Evolutionary conservation across 2,888 invertebrate genomes (phyloP).

Genomic region (Drosophila siamana): DNA sequence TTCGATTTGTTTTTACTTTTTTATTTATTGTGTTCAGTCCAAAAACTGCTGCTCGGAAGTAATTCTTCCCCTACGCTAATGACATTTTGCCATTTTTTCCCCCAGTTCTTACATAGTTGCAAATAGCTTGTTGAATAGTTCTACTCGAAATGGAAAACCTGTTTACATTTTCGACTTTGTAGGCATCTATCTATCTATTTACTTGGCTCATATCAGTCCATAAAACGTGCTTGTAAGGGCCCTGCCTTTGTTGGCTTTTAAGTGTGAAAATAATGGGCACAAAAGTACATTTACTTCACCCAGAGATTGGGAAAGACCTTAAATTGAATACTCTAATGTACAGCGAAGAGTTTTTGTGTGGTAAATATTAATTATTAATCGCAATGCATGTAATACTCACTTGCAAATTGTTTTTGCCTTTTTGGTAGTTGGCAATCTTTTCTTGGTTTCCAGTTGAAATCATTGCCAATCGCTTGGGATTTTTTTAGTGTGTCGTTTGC

Average conservation of each 20-base stretch:
- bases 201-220: neutral
- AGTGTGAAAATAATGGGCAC: neutral
- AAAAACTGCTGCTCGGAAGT: constrained; percentile 21
- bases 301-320: neutral
- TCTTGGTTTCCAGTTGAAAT: constrained; percentile 3
- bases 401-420: neutral
- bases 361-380: neutral
- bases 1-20: constrained; percentile 20
- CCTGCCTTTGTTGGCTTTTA: neutral
- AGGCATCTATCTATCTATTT: neutral
- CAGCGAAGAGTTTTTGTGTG: neutral
- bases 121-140: neutral
- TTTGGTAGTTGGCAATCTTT: neutral
- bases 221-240: neutral
- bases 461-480: constrained; percentile 11
- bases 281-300: neutral
- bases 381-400: neutral
- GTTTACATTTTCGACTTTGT: constrained; percentile 1
- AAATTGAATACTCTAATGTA: neutral
- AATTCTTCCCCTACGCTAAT: constrained; percentile 6
- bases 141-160: neutral
- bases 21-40: constrained; percentile 28
- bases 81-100: constrained; percentile 7
- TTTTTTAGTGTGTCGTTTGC: constrained; percentile 13
- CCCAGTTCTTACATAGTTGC: neutral